Evolutionary conservation across 2,888 invertebrate species (phyloP), one percentile per base, ranked within the genome.

Genomic region (Watsonalla binaria): DNA sequence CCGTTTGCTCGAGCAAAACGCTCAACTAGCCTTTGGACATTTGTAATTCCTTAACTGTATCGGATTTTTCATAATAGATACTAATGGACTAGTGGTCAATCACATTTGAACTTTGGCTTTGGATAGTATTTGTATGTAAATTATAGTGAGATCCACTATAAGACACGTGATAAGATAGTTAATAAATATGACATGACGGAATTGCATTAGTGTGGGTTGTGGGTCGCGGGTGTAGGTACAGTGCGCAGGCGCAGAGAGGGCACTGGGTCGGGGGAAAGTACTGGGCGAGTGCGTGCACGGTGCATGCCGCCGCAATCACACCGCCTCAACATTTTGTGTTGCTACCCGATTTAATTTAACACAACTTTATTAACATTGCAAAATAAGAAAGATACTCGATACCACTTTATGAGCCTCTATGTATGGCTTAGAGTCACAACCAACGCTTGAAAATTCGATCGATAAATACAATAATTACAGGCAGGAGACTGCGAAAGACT

Each of bases 241-340:
- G 70, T 66, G 66, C 71, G 76, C 74, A 78, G 85, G 78, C 71
- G 76, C 74, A 78, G 85, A 78, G 84, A 87, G 90, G 89, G 84
- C 88, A 90, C 86, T 90, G 82, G 90, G 90, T 89, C 90, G 87
- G 82, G 87, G 86, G 90, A 89, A 90, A 90, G 90, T 86, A 86
- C 80, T 82, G 80, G 80, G 76, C 74, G 72, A 72, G 62, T 68
- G 76, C 65, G 60, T 74, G 82, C 77, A 72, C 76, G 74, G 77
- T 80, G 85, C 79, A 83, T 82, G 72, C 82, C 77, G 72, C 76
- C 78, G 72, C 73, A 80, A 82, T 84, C 80, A 83, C 79, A 80
- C 70, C 68, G 60, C 63, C 66, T 69, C 62, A 67, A 55, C 48
- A 59, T 61, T 63, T 58, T 57, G 62, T 61, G 60, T 57, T 54